These are phyloP conservation scores for Pantherophis guttatus DNA, from an alignment of 2,113 vertebrate genomes.

Conservation along the genomic window DNA sequence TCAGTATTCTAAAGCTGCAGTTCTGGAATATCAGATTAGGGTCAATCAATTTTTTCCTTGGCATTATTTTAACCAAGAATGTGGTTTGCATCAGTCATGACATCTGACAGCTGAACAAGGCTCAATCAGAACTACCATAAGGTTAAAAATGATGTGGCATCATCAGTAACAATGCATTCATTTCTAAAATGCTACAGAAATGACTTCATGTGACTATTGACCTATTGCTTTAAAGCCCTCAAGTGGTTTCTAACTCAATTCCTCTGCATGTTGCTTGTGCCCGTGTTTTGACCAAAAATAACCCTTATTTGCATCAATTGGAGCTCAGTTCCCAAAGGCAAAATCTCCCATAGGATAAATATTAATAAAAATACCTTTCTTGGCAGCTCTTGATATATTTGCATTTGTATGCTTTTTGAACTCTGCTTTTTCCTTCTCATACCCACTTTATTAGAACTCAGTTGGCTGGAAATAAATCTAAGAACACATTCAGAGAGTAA, in stretches of 20 bases:
- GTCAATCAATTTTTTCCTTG: not conserved
- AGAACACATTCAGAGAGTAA: constrained; percentile 9
- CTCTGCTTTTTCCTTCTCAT: too few relatives aligned
- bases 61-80: not conserved
- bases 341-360: not conserved
- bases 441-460: not conserved
- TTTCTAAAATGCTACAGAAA: not conserved
- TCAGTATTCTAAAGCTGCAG: not conserved
- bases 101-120: not conserved
- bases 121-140: not conserved
- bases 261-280: not conserved
- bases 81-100: not conserved
- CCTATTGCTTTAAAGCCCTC: not conserved
- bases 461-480: not conserved
- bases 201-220: not conserved
- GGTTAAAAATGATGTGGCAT: not conserved
- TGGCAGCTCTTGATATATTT: constrained; percentile 1
- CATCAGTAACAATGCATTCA: not conserved
- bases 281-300: not conserved
- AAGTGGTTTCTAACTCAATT: not conserved
- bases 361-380: not conserved
- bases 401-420: not conserved
- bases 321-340: not conserved
- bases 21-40: not conserved
- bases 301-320: not conserved